Percentiles rank a stretch among this genome's conserved stretches.
These are phyloP conservation scores for Scaptomyza pallida DNA, from an alignment of 1,140 invertebrate species.

Conservation along the genomic window DNA sequence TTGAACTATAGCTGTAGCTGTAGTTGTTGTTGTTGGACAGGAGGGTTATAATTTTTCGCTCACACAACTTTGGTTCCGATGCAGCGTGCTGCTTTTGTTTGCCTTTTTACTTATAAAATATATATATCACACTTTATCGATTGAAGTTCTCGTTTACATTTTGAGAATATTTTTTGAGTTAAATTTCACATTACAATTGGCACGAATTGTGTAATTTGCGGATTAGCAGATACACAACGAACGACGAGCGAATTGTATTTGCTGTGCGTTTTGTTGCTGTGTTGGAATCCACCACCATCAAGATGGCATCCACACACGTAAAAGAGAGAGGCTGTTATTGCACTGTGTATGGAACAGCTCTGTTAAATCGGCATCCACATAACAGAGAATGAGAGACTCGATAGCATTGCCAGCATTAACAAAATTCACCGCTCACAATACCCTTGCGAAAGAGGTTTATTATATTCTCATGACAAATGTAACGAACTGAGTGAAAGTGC, in stretches of 20 bases:
- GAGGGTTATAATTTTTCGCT: slow-evolving; percentile 33
- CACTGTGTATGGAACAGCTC: slow-evolving; percentile 28
- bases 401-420: slow-evolving; percentile 56
- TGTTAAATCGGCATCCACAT: background rate
- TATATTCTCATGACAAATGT: no score
- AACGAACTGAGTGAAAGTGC: no score
- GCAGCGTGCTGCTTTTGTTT: slow-evolving; percentile 23
- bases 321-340: slow-evolving; percentile 37
- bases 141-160: slow-evolving; percentile 37
- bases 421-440: slow-evolving; percentile 11
- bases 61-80: slow-evolving; percentile 24
- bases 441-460: background rate
- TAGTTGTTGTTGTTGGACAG: slow-evolving; percentile 18
- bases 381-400: slow-evolving; percentile 8
- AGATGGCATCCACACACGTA: slow-evolving; percentile 33
- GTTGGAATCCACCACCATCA: slow-evolving; percentile 69
- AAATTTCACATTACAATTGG: slow-evolving; percentile 49
- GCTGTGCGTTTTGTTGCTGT: slow-evolving; percentile 52
- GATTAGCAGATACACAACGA: slow-evolving; percentile 69
- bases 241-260: slow-evolving; percentile 58
- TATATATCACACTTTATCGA: slow-evolving; percentile 31
- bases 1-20: slow-evolving; percentile 15
- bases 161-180: slow-evolving; percentile 49
- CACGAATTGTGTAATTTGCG: slow-evolving; percentile 77
- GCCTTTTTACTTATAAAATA: slow-evolving; percentile 33